Conservation (phyloP, 2,888 invertebrate species). For the Tiliacea citrago region DNA sequence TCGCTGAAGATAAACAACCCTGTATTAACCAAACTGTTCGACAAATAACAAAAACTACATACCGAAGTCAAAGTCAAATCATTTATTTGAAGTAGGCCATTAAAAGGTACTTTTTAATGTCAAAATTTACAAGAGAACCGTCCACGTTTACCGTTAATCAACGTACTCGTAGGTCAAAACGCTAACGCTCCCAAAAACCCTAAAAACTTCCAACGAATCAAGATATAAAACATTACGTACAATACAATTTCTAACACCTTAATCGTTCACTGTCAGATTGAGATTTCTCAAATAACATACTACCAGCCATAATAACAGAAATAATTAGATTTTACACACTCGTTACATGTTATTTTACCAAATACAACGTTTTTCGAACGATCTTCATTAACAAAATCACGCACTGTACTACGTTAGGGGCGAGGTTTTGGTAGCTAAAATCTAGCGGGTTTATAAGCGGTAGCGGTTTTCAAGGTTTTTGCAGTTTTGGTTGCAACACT, state of each 20-base stretch:
- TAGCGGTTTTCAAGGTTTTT: conserved; percentile 16
- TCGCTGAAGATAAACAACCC: not conserved
- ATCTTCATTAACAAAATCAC: conserved; percentile 82
- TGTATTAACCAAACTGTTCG: not conserved
- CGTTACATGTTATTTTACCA: conserved; percentile 77
- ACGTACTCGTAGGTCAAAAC: not conserved
- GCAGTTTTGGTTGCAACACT: not conserved
- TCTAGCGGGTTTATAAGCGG: conserved; percentile 42
- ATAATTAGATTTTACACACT: conserved; percentile 76
- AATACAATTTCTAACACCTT: conserved; percentile 58
- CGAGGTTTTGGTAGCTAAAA: conserved; percentile 9
- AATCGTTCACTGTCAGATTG: conserved; percentile 68
- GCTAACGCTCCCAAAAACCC: not conserved
- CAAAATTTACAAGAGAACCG: no score
- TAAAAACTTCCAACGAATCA: not conserved
- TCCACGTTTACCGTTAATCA: not conserved
- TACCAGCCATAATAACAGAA: conserved; percentile 68
- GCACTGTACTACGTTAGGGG: conserved; percentile 66
- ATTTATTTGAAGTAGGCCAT: no score
- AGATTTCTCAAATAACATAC: conserved; percentile 57
- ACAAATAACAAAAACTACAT: not conserved
- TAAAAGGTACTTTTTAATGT: no score
- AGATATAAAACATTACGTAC: conserved; percentile 39
- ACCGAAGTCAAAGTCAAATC: not conserved
- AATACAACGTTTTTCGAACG: conserved; percentile 78